Evolutionary conservation across 2,888 invertebrate species (phyloP), one percentile per base, ranked within the genome.

Genomic region (Nebria brevicollis): DNA sequence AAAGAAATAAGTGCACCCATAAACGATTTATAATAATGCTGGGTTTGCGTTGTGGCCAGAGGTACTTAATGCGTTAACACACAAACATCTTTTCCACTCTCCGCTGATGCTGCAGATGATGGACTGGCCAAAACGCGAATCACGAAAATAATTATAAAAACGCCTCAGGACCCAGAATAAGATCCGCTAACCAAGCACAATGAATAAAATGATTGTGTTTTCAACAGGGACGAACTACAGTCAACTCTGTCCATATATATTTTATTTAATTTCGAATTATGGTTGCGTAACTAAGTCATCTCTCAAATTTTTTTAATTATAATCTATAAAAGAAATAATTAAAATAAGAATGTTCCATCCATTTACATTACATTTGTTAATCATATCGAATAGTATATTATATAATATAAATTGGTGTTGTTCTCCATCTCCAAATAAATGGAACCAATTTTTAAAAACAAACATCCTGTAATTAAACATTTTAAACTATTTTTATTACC

Each of bases 21-120:
- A 70, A 70, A 70, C 70, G 70, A 70, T 70, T 70, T 70, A 70
- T 70, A 70, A 70, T 70, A 70, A 70, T 70, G 70, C 70, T 25
- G 70, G 70, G 70, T 25, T 70, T 11, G 70, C 25, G 15, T 25
- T 11, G 7, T 34, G 34, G 34, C 34, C 34, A 34, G 5, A 34
- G 34, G 34, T 34, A 34, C 34, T 34, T 34, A 34, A 34, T 34
- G 34, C 34, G 34, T 34, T 34, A 34, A 34, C 34, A 34, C 34
- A 54, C 54, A 54, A 8, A 54, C 54, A 54, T 54, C 54, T 54
- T 54, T 8, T 54, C 34, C 34, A 34, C 34, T 34, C 34, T 34
- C 34, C 54, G 54, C 54, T 3, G 13, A 7, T 54, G 54, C 54
- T 54, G 54, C 54, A 20, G 70, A 70, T 25, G 66, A 66, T 34